Base-by-base conservation (phyloP, 2,797 vertebrate genomes). In the Benthosema pterotum region DNA sequence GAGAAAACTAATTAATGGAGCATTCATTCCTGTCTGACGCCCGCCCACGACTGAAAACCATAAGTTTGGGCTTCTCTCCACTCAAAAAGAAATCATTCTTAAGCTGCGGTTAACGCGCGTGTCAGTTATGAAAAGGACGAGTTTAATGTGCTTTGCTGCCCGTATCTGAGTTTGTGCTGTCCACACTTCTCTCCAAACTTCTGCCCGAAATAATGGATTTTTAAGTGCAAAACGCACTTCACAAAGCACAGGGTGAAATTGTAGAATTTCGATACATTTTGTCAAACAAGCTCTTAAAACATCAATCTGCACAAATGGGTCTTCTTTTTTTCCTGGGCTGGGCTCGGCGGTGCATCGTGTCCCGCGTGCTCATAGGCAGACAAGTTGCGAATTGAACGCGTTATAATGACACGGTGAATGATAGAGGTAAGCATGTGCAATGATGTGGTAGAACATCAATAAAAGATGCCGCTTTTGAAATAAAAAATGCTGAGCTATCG, bases 1-100 rank as follows among this genome's bases (percentile, higher is more conserved):
- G 74, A 42, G 60, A 64, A 83, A 86, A 86, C 75, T 83, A 88
- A 89, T 90, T 87, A 90, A 86, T 80, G 65, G 77, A 77, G 86
- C 85, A 82, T 88, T 86, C 83, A 80, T 71, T 80, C 78, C 76
- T 72, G 82, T 81, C 67, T 51, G 71, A 74, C 75, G 68, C 52
- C 63, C 6, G 72, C 55, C 63, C 6, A 71, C 69, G 61, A 80
- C 74, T 64, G 72, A 82, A 80, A 52, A 67, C 69, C 69, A 68
- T 65, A 83, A 84, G 79, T 85, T 85, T 66, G 32, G 65, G 72
- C 71, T 77, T 72, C 60, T 63, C 53, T 14, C 60, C 52, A 73
- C 75, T 89, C 80, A 56, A 79, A 87, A 72, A 77, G 67, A 78
- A 84, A 87, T 86, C 62, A 82, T 77, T 89, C 77, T 78, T 81